Percentiles rank a stretch among this genome's conserved stretches.
These are phyloP conservation scores for Parazoanthus darwini DNA, from an alignment of 92 coral and sea anemone species.

Conservation along the genomic window DNA sequence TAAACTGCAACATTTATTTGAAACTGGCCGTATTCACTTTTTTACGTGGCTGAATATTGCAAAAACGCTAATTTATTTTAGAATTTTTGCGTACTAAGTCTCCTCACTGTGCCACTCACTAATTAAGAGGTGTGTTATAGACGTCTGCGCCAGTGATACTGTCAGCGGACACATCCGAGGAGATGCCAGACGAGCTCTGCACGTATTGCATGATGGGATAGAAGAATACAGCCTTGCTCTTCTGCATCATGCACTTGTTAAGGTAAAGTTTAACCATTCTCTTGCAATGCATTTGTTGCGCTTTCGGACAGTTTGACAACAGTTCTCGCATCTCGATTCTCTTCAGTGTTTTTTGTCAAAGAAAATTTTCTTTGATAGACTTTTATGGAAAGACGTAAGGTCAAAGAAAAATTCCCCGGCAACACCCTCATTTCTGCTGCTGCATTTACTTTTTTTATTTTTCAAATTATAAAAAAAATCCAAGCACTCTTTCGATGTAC, in stretches of 20 bases:
- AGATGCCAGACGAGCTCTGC: conserved; percentile 79
- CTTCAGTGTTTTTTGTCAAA: too few species aligned
- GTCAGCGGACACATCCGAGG: conserved; percentile 58
- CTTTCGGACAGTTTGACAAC: too few species aligned
- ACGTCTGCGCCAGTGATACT: conserved; percentile 46
- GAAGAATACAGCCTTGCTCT: conserved; percentile 49
- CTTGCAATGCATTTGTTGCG: too few species aligned
- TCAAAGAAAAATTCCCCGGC: too few species aligned
- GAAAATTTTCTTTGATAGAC: too few species aligned
- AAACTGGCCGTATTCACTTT: conserved; percentile 3
- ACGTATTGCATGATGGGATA: conserved; percentile 82
- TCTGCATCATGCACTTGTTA: conserved; percentile 58
- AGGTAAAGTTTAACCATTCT: conserved; percentile 40
- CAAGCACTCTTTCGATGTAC: too few species aligned
- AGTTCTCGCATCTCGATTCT: too few species aligned
- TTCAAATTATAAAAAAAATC: too few species aligned
- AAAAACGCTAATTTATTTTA: background rate
- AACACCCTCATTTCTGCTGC: too few species aligned
- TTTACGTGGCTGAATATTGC: background rate
- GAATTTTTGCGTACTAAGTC: background rate
- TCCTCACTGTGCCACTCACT: background rate
- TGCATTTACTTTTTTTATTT: too few species aligned
- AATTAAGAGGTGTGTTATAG: background rate
- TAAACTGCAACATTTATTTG: conserved; percentile 8
- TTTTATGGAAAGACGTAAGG: too few species aligned